phyloP scores from a whole-genome alignment of 1,140 invertebrate genomes.

The Pollicipes pollicipes region DNA sequence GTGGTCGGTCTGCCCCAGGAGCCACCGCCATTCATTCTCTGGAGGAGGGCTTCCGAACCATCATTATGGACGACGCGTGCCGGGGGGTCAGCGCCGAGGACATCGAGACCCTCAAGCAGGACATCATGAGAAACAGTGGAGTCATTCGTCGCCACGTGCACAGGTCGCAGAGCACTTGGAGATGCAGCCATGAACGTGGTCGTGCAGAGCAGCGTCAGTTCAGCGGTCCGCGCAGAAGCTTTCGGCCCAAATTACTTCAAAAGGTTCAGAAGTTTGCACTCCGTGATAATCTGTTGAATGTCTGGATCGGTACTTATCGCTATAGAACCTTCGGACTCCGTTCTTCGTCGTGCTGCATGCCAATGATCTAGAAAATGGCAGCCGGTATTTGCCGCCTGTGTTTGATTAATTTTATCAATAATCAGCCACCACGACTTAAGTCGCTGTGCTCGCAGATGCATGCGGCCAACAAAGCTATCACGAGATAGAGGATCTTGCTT shows the following conservation, averaged over 20 bases:
- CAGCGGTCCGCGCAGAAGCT: neutral
- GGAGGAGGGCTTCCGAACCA: conserved; percentile 71
- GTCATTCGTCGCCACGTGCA: conserved; percentile 56
- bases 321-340: too few species aligned
- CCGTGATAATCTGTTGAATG: neutral
- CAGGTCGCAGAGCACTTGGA: conserved; percentile 25
- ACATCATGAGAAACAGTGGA: conserved; percentile 49
- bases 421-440: too few species aligned
- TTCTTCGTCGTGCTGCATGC: too few species aligned
- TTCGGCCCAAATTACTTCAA: neutral
- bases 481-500: too few species aligned
- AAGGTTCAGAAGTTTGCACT: neutral
- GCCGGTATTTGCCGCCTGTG: too few species aligned
- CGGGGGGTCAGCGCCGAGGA: conserved; percentile 67
- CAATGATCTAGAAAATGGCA: too few species aligned
- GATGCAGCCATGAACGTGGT: neutral
- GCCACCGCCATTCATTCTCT: conserved; percentile 70
- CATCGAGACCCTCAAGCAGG: conserved; percentile 61
- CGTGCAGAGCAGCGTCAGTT: neutral
- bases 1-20: conserved; percentile 31
- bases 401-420: too few species aligned
- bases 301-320: neutral
- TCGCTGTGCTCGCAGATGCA: too few species aligned
- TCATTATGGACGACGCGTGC: conserved; percentile 76
- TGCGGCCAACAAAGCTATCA: too few species aligned